These are phyloP conservation scores for Microplitis mediator DNA, from an alignment of 1,140 invertebrate species.

Conservation along the genomic window DNA sequence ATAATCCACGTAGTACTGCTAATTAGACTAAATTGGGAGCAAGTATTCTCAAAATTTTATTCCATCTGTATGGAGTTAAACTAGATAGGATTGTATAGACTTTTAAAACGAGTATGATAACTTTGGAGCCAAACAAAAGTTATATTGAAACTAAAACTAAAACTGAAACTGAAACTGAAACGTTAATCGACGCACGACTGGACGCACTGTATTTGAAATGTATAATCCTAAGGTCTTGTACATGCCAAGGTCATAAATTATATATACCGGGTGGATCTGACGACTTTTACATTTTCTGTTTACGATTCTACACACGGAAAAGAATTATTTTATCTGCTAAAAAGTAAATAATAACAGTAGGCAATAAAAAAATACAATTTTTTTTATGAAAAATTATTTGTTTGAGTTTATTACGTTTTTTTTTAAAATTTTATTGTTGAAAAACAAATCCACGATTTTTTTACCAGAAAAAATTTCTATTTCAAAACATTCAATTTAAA, in stretches of 20 bases:
- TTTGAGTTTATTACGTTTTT: no score
- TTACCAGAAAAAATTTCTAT: no score
- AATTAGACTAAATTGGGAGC: neutral
- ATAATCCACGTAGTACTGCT: slow-evolving; percentile 18
- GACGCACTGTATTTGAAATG: slow-evolving; percentile 36
- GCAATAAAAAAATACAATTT: no score
- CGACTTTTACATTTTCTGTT: neutral
- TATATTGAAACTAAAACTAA: neutral
- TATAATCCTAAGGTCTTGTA: slow-evolving; percentile 46
- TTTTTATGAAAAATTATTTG: no score
- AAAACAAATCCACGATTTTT: no score
- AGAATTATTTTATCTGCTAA: no score
- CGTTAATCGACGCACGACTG: neutral
- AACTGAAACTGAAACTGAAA: neutral
- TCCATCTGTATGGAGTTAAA: neutral
- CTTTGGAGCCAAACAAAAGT: neutral
- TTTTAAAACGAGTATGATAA: no score
- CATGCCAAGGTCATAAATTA: slow-evolving; percentile 39
- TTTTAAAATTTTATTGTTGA: no score
- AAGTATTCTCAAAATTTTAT: neutral
- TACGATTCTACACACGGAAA: neutral
- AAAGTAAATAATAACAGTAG: no score
- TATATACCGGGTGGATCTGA: slow-evolving; percentile 4
- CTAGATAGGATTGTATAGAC: neutral
- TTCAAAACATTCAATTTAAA: no score